Evolutionary conservation across 2,888 invertebrate genomes (phyloP).

Genomic region (Spilarctia lutea): DNA sequence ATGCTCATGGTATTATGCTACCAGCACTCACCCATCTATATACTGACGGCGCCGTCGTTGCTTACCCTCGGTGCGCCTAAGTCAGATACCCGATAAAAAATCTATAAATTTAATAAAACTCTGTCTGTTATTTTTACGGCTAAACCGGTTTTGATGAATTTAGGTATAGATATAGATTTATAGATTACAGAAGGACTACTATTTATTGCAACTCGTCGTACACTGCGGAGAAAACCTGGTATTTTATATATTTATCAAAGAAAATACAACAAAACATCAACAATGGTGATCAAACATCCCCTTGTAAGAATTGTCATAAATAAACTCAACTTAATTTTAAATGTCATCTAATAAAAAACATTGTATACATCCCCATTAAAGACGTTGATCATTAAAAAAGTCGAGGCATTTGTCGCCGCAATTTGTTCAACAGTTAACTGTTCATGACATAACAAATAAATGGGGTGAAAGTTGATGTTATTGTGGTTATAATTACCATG

Average conservation of each 20-base stretch:
- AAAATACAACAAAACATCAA: not conserved
- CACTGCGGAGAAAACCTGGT: too few relatives aligned
- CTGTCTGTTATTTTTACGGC: too few relatives aligned
- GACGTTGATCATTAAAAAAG: constrained; percentile 23
- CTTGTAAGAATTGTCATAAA: not conserved
- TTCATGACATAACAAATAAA: constrained; percentile 14
- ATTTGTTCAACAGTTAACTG: constrained; percentile 30
- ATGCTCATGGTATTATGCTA: too few relatives aligned
- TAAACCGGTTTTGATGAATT: too few relatives aligned
- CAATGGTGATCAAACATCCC: not conserved
- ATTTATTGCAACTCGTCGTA: too few relatives aligned
- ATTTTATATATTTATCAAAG: not conserved
- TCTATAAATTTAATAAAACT: too few relatives aligned
- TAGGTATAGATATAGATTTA: too few relatives aligned
- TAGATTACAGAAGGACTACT: too few relatives aligned
- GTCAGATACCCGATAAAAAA: too few relatives aligned
- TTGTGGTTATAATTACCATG: constrained; percentile 14
- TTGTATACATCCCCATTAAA: not conserved
- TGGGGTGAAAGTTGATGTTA: constrained; percentile 20
- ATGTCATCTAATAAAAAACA: not conserved
- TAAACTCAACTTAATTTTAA: not conserved
- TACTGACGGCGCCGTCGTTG: too few relatives aligned
- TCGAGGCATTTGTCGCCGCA: constrained; percentile 23
- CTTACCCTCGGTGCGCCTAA: too few relatives aligned
- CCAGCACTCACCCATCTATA: too few relatives aligned